Evolutionary conservation across 2,888 invertebrate species (phyloP), one percentile per base, ranked within the genome.

Genomic region (Cosmia pyralina): DNA sequence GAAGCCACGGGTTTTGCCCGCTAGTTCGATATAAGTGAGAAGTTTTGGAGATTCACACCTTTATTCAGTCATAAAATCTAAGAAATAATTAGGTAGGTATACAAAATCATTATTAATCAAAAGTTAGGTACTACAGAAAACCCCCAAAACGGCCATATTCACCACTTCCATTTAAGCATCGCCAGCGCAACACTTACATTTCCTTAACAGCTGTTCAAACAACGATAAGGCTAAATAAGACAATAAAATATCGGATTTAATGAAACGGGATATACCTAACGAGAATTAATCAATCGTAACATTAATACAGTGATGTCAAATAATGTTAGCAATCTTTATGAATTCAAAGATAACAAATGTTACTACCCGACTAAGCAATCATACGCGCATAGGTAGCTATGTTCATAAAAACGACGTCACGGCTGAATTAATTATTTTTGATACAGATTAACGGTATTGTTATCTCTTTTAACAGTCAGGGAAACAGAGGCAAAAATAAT

Each of bases 151-250:
- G 19, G 28, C 22, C 17, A 22, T 13, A 46, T 46, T 48, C 63
- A 46, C 46, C 28, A n/a, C 13, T 13, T 4, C 13, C 59, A 19
- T 28, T 46, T 28, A 46, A 19, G 46, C 46, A 28, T 28, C 4
- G 8, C 19, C 48, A 46, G 19, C 4, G 13, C 19, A 63, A 34
- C 48, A 48, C 8, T 28, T 28, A 13, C 1, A 72, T 41, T 50
- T 19, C 19, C 44, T 44, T 38, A 62, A 6, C 68, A 62, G 41
- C 48, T 75, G 28, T 44, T 52, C 17, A 53, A 75, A 67, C 48
- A 67, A 11, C 34, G 22, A 55, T 67, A 55, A 44, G 19, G n/a
- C 41, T 38, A 53, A 46, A 53, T 38, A n/a, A 58, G 13, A 34
- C n/a, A 55, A 22, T 60, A n/a, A 34, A 53, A 57, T 50, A 50